Percentiles rank a stretch among this genome's conserved stretches.
Evolutionary conservation across 2,113 vertebrate species (phyloP).

Genomic region (Mungos mungo): DNA sequence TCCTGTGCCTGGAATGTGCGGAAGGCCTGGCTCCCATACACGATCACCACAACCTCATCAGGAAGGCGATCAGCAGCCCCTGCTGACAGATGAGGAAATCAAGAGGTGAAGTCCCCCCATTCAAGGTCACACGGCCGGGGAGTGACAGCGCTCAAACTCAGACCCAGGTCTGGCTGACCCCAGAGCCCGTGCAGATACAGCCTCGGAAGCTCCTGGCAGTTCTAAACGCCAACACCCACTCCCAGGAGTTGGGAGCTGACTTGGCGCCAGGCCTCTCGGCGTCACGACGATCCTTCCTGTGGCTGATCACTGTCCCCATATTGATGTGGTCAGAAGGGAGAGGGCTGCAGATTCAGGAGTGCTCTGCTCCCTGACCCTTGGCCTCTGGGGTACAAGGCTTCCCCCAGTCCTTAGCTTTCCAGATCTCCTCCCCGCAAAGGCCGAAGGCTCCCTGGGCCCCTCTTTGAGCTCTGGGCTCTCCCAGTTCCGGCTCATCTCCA

Average conservation of each 20-base stretch:
- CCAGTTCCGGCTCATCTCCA: neutral
- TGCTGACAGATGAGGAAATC: neutral
- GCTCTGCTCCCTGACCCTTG: neutral
- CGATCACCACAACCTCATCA: neutral
- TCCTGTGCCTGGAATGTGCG: neutral
- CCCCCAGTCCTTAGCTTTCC: neutral
- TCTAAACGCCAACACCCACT: neutral
- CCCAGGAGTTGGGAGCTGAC: conserved; percentile 8
- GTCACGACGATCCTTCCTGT: neutral
- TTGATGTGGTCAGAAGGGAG: neutral
- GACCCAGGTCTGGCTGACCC: conserved; percentile 4
- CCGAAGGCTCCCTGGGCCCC: neutral
- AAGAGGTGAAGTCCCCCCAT: neutral
- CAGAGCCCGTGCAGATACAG: neutral
- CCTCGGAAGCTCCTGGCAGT: conserved; percentile 15
- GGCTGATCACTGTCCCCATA: neutral
- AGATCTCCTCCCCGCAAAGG: neutral
- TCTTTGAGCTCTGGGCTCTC: neutral
- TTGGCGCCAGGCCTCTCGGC: neutral
- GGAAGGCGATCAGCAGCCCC: neutral
- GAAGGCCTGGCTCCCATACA: neutral
- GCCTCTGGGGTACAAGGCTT: neutral
- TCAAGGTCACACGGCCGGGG: conserved; percentile 47
- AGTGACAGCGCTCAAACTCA: neutral
- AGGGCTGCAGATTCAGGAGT: neutral